Evolutionary conservation across 30 jellyfish, hydroid and myxozoan genomes (phyloP), one percentile per base, ranked within the genome.

Genomic region (Clytia hemisphaerica): DNA sequence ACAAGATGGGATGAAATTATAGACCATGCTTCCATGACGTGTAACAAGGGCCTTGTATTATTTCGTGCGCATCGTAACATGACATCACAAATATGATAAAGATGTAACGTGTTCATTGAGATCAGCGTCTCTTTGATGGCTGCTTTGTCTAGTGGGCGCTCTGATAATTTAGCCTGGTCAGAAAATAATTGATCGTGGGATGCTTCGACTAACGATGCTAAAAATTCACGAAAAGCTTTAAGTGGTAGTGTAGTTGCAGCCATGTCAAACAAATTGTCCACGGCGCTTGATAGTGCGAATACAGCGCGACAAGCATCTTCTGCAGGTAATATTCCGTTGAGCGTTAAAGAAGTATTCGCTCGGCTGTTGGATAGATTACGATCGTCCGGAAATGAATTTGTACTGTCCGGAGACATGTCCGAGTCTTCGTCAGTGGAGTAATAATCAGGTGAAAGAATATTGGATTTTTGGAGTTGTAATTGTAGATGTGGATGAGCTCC

Each of bases 281-380:
- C 98, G 2, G 98, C 98, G 22, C 95, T 63, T 6, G 98, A 80
- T 83, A 89, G 72, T 5, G 98, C 98, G 62, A 72, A 89, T 15
- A 89, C 92, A 2, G 98, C 98, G 27, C 98, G 74, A n/a, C 95
- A 75, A 1, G 98, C 98, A 46, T 89, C 98, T 31, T 80, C 98
- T 0, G 98, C 93, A 22, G 80, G 57, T 25, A 89, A 71, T 15
- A 89, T 85, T 6, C 95, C 98, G 60, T 89, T 89, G 42, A 82
- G 64, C 3, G 83, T 79, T 19, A 82, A 64, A 6, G 83, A 32
- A 25, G 77, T 86, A 12, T 87, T 62, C 1, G 79, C 37, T 26
- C 73, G 84, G 30, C 38, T 61, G 19, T 78, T 22, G 38, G 77
- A 24, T 24, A 61, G 81, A 30, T 26, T 44, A 2, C 58, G 63